A percentile compares a stretch with the other conserved stretches of the same genome.
These are phyloP conservation scores for Eupeodes latifasciatus DNA, from an alignment of 2,888 invertebrate species.

Conservation along the genomic window DNA sequence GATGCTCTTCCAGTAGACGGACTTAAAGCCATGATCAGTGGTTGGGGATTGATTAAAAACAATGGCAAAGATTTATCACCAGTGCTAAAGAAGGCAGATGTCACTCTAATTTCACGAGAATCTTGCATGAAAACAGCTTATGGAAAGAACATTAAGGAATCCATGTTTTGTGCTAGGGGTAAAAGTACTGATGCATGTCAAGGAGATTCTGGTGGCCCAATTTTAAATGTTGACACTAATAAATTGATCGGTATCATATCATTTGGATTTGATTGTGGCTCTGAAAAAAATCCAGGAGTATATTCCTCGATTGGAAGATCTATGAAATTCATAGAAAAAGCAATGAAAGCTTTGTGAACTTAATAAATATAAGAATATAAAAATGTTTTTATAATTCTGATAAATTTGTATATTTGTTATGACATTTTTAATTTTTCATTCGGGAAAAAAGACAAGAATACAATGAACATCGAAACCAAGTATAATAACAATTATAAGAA, in stretches of 20 bases:
- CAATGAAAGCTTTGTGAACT: background rate
- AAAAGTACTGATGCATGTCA: constrained; percentile 17
- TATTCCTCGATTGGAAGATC: background rate
- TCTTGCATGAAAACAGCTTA: background rate
- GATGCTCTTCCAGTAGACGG: background rate
- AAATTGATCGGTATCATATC: background rate
- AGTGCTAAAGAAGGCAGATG: background rate
- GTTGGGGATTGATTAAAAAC: constrained; percentile 6
- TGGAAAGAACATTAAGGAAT: background rate
- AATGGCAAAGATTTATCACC: background rate
- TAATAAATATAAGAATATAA: too few relatives aligned
- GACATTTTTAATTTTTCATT: too few relatives aligned
- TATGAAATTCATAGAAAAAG: background rate
- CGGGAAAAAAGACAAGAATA: too few relatives aligned
- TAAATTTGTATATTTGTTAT: background rate
- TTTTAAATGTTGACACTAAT: fast-evolving
- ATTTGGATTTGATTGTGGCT: constrained; percentile 32
- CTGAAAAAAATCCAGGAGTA: constrained; percentile 20
- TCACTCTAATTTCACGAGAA: background rate
- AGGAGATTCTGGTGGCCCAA: constrained; percentile 35
- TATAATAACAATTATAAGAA: too few relatives aligned
- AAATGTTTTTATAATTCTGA: background rate
- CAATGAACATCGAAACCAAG: too few relatives aligned
- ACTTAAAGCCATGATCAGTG: background rate
- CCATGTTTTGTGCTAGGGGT: constrained; percentile 23